These are phyloP conservation scores for Microctenopoma lineatum DNA, from an alignment of 2,797 vertebrate genomes.

Conservation along the genomic window DNA sequence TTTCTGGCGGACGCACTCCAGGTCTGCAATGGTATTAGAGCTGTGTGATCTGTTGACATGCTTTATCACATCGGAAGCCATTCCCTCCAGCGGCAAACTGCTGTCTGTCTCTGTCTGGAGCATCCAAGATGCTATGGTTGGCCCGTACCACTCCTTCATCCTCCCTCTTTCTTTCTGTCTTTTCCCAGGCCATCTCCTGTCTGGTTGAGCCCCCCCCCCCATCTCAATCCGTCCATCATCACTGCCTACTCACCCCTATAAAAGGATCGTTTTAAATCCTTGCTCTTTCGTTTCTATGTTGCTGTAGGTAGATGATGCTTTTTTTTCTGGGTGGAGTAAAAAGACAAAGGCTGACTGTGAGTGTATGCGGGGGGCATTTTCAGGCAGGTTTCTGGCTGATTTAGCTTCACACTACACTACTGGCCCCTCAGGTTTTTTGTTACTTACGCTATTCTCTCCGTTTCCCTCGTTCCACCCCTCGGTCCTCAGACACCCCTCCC, in stretches of 20 bases:
- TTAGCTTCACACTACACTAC: slow-evolving; percentile 66
- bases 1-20: slow-evolving; percentile 39
- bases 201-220: slow-evolving; percentile 45
- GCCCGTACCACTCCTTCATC: slow-evolving; percentile 54
- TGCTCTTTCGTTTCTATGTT: slow-evolving; percentile 66
- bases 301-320: slow-evolving; percentile 68
- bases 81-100: slow-evolving; percentile 68
- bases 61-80: slow-evolving; percentile 75
- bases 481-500: slow-evolving; percentile 10
- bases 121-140: slow-evolving; percentile 69
- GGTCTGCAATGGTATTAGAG: slow-evolving; percentile 52
- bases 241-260: slow-evolving; percentile 47
- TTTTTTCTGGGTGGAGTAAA: slow-evolving; percentile 67
- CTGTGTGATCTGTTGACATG: slow-evolving; percentile 79
- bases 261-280: slow-evolving; percentile 71
- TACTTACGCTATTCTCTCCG: slow-evolving; percentile 40
- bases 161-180: slow-evolving; percentile 23
- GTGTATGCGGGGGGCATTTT: slow-evolving; percentile 64
- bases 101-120: slow-evolving; percentile 68
- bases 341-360: slow-evolving; percentile 74
- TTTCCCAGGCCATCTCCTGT: slow-evolving; percentile 48
- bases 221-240: slow-evolving; percentile 42
- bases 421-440: slow-evolving; percentile 61
- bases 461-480: slow-evolving; percentile 29
- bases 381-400: slow-evolving; percentile 75